Evolutionary conservation across 2,888 invertebrate species (phyloP).

Genomic region (Hirtodrosophila histrioides): DNA sequence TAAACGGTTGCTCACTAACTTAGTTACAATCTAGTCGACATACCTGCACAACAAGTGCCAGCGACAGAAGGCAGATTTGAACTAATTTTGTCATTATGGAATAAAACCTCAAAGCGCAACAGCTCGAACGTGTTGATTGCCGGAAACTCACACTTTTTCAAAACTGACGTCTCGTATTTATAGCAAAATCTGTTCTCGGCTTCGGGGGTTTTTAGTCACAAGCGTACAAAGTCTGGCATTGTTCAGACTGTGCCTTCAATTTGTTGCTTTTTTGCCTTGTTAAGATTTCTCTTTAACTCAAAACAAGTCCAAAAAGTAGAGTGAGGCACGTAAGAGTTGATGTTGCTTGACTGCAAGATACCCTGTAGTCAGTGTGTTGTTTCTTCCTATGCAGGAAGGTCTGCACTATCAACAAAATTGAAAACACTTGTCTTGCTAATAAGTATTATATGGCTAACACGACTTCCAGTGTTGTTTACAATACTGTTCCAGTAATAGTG

Average conservation of each 20-base stretch:
- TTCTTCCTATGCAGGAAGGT: too few relatives aligned
- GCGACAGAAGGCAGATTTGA: conserved; percentile 56
- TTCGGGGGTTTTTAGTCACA: conserved; percentile 44
- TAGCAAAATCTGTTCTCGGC: conserved; percentile 58
- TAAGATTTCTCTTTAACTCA: conserved; percentile 60
- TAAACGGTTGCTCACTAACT: background rate
- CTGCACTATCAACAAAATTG: too few relatives aligned
- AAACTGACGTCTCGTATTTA: conserved; percentile 58
- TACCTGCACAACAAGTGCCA: conserved; percentile 65
- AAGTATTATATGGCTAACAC: too few relatives aligned
- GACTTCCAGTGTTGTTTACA: too few relatives aligned
- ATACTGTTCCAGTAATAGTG: background rate
- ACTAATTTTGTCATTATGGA: conserved; percentile 64
- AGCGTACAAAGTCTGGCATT: conserved; percentile 59
- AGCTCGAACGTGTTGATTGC: conserved; percentile 45
- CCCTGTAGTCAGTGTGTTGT: conserved; percentile 15
- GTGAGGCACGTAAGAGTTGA: conserved; percentile 37
- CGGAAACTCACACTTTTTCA: conserved; percentile 48
- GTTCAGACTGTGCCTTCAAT: conserved; percentile 47
- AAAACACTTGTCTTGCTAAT: too few relatives aligned
- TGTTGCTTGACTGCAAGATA: conserved; percentile 28
- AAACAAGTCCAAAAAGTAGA: conserved; percentile 60
- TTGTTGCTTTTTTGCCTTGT: conserved; percentile 53
- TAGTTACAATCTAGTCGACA: conserved; percentile 13
- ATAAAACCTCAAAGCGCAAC: conserved; percentile 31